Base-by-base conservation (phyloP, 1,140 invertebrate genomes). In the Ylistrum balloti region DNA sequence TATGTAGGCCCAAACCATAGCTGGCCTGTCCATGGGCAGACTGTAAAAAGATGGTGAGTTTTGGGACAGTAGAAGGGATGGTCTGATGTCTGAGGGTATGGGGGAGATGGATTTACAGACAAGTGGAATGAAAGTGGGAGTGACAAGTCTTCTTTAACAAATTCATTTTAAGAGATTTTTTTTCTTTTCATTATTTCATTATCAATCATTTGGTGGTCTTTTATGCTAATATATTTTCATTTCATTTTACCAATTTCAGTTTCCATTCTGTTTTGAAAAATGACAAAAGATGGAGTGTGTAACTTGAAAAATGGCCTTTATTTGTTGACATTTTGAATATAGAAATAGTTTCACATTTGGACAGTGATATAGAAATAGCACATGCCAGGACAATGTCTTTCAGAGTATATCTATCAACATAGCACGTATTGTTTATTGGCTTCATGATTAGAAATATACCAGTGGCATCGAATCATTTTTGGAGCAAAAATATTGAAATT, bases 231-330 rank as follows among this genome's bases (percentile, higher is more conserved):
- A 17, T 48, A 48, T 48, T 48, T 48, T 17, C 22, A 74, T 74
- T 17, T 28, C 22, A 74, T 74, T 28, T 28, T 74, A 74, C 22
- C 22, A 74, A 74, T n/a, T n/a, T n/a, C n/a, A n/a, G n/a, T 1
- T 74, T 74, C 22, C 20, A 17, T 56, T 74, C 5, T 74, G 56
- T 74, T 74, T 74, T n/a, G 22, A 74, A 28, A 74, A n/a, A 28
- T 28, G n/a, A 74, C 56, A 74, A 74, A 74, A 74, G 56, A 74
- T 74, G 56, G 56, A 74, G 56, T 74, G 56, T 74, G 22, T 9
- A 5, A 74, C 5, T 5, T 28, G 11, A 74, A n/a, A 7, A 74
- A 56, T 38, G 13, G 41, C 20, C 20, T 45, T 13, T 17, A 45
- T 17, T 45, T 17, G 41, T 45, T 45, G 17, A 17, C 10, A 45